phyloP scores from a whole-genome alignment of 1,140 invertebrate genomes.

The Gryon sp. region DNA sequence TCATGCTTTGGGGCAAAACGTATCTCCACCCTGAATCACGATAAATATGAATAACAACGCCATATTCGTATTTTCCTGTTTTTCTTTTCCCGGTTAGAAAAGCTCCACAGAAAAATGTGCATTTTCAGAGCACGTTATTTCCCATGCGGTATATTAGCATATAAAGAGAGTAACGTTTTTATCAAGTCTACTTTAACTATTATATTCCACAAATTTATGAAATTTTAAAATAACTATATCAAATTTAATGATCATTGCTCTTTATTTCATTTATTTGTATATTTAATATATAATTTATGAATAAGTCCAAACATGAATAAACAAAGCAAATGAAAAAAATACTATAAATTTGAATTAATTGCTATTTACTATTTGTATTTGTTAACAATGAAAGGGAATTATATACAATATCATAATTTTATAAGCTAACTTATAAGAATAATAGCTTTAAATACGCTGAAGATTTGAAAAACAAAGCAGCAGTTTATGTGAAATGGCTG shows the following conservation, averaged over 20 bases:
- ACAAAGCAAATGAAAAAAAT: too few species aligned
- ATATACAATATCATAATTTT: too few species aligned
- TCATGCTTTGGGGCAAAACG: slow-evolving; percentile 36
- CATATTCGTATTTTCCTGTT: slow-evolving; percentile 25
- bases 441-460: too few species aligned
- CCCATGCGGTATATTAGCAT: slow-evolving; percentile 50
- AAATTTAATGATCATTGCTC: too few species aligned
- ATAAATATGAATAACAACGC: slow-evolving; percentile 55
- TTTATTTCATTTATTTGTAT: too few species aligned
- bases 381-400: too few species aligned
- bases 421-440: too few species aligned
- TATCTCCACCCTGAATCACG: slow-evolving; percentile 47
- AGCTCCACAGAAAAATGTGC: slow-evolving; percentile 25
- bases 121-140: slow-evolving; percentile 44
- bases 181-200: slow-evolving; percentile 38
- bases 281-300: too few species aligned
- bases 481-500: slow-evolving; percentile 69
- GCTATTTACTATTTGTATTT: too few species aligned
- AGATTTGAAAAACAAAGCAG: slow-evolving; percentile 39
- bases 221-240: too few species aligned
- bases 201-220: slow-evolving; percentile 34
- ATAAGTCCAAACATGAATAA: too few species aligned
- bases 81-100: slow-evolving; percentile 24
- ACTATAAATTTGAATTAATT: too few species aligned
- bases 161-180: slow-evolving; percentile 39